Conservation (phyloP, 2,888 invertebrate genomes). For the Epistrophe eligans region DNA sequence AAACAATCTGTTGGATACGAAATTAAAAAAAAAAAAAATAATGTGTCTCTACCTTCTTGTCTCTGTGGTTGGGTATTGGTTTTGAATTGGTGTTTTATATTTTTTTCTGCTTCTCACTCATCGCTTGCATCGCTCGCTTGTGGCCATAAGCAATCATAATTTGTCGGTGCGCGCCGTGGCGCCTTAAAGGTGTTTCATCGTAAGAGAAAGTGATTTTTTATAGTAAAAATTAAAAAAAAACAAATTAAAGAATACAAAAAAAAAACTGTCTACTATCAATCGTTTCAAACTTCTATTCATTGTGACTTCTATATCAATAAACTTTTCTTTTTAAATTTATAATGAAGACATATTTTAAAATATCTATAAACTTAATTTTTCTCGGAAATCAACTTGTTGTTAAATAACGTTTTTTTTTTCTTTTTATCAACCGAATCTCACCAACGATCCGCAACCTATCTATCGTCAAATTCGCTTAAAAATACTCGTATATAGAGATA, state of each 20-base stretch:
- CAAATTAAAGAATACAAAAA: constrained; percentile 6
- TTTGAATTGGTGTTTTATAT: constrained; percentile 58
- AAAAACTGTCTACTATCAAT: constrained; percentile 40
- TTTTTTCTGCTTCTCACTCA: constrained; percentile 52
- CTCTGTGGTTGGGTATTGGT: constrained; percentile 64
- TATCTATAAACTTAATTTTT: not conserved
- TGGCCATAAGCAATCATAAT: constrained; percentile 69
- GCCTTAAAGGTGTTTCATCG: constrained; percentile 64
- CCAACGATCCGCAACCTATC: constrained; percentile 13
- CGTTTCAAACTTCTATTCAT: constrained; percentile 23
- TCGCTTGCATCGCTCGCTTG: constrained; percentile 63
- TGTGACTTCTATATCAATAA: not conserved
- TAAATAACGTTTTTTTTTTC: constrained; percentile 38
- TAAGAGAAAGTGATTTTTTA: constrained; percentile 69
- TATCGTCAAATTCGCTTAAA: constrained; percentile 19
- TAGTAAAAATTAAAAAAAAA: constrained; percentile 4
- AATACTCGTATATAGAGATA: constrained; percentile 11
- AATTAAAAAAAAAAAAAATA: constrained; percentile 22
- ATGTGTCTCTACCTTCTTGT: constrained; percentile 53
- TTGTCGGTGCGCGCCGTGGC: constrained; percentile 68
- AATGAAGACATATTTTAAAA: constrained; percentile 42
- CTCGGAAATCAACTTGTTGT: constrained; percentile 34
- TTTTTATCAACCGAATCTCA: constrained; percentile 27
- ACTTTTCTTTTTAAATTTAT: not conserved
- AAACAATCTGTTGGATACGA: constrained; percentile 44